Evolutionary conservation across 2,797 vertebrate genomes (phyloP), one percentile per base, ranked within the genome.

Genomic region (Crypturellus tataupa): DNA sequence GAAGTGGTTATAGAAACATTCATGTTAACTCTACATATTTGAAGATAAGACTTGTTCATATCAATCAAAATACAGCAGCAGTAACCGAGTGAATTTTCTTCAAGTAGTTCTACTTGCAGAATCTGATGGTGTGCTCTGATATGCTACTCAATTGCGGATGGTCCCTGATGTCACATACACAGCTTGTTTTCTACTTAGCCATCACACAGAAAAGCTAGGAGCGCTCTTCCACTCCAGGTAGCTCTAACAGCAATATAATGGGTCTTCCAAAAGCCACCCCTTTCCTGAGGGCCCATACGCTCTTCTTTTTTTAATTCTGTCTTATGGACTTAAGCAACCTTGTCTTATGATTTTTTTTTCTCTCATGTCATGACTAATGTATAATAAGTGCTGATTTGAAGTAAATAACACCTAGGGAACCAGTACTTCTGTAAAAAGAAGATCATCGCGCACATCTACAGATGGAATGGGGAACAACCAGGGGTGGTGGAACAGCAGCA

Each of bases 41-140:
- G 85, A 95, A 97, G 83, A 89, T 95, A 96, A 93, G 83, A 25
- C 79, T 93, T 88, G 76, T 70, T 93, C 53, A 12, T 64, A 89
- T 94, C 87, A 95, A 94, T 95, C 94, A 96, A 87, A 92, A 68
- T 49, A 70, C 73, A 96, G 73, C 64, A 90, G 69, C 77, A 96
- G 83, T 84, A 92, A 72, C 76, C 25, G 25, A 95, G 81, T 73
- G 87, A 91, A 44, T 91, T 89, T 81, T 29, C 87, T 87, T 94
- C 71, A 77, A 86, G 60, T 80, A 58, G 51, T 17, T 93, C 90
- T 95, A 64, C 71, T 95, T 85, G 40, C 64, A 93, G 63, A n/a
- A 29, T 73, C 70, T 80, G 80, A 65, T 76, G n/a, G 49, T 79
- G 39, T 59, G 67, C 62, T 96, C 76, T 76, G 78, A 85, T 85